Conservation (phyloP, 2,797 vertebrate genomes). For the Myotis findleyi region DNA sequence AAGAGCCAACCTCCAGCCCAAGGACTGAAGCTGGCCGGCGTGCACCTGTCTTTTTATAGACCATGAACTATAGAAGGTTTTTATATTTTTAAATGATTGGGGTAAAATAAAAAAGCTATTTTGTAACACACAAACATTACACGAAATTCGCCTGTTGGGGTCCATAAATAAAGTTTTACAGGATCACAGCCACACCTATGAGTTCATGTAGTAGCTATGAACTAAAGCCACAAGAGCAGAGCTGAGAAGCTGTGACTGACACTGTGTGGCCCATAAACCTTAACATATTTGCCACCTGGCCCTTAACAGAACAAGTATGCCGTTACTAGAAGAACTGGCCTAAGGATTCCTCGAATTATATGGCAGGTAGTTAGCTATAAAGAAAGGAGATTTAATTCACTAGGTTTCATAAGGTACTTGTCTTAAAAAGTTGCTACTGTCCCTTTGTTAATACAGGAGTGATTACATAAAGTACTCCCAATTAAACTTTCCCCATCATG, state of each 20-base stretch:
- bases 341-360: neutral
- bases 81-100: constrained; percentile 6
- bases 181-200: neutral
- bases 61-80: neutral
- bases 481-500: neutral
- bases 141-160: constrained; percentile 11
- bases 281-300: neutral
- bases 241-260: neutral
- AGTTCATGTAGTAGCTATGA: neutral
- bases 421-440: neutral
- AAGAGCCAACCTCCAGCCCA: neutral
- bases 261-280: neutral
- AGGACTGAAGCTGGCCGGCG: neutral
- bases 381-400: constrained; percentile 17
- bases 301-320: neutral
- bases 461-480: neutral
- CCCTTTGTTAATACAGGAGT: neutral
- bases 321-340: neutral
- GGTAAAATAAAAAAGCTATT: neutral
- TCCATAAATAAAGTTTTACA: neutral
- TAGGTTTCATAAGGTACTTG: neutral
- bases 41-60: neutral
- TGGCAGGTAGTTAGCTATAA: neutral
- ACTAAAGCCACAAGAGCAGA: neutral
- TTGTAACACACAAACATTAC: neutral